Evolutionary conservation across 1,140 invertebrate genomes (phyloP), one percentile per base, ranked within the genome.

Genomic region (Lucilia cuprina): DNA sequence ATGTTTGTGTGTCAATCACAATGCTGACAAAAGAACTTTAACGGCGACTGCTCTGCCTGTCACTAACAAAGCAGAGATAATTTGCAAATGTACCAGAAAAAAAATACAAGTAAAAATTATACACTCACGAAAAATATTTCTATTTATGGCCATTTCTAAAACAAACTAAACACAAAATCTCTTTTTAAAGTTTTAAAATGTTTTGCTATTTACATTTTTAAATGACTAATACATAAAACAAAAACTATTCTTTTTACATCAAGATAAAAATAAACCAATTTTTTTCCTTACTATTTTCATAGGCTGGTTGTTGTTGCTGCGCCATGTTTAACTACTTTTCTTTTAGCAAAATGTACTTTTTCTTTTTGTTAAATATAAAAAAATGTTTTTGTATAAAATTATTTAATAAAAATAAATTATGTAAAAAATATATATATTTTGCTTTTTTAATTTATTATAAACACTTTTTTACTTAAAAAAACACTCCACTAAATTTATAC

Each of bases 251-350:
- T 30, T 30, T 41, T 41, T 41, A 41, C 41, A 41, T 41, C 41
- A 41, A 80, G 77, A 49, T 47, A 80, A 41, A 77, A 77, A 80
- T 49, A 80, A 80, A 80, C 41, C 25, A 30, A 30, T 30, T 30
- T 30, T n/a, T 30, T 80, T 49, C n/a, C 89, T 90, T 86, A 90
- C 89, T 90, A 85, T 90, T 90, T 86, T 90, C 87, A 80, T 90
- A 90, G 83, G 87, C 89, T 83, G 89, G 89, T 88, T 85, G 86
- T 87, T 85, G 86, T 87, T 90, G 89, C 75, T 87, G 89, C 74
- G 34, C 74, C 74, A 77, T 77, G 74, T 77, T 77, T 35, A 7
- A 35, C 85, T 80, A 35, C 85, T 80, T 30, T 50, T 70, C 21
- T 21, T 70, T 8, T 70, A n/a, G 19, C 65, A 55, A 55, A 14